Conservation (phyloP, 2,113 vertebrate species). For the Eubucco bourcierii region DNA sequence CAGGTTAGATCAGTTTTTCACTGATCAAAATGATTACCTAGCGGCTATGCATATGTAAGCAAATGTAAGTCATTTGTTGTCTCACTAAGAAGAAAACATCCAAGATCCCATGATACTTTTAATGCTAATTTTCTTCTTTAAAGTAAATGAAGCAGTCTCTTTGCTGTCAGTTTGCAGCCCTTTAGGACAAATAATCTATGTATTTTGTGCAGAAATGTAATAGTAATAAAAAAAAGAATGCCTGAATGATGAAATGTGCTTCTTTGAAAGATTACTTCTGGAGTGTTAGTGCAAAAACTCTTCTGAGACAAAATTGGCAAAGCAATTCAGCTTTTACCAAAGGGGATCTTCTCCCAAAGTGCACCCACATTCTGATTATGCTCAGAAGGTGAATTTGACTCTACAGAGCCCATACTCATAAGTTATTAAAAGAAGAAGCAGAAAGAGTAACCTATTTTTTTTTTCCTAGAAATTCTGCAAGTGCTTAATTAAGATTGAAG, state of each 20-base stretch:
- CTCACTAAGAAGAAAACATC: slow-evolving; percentile 56
- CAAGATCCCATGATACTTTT: slow-evolving; percentile 63
- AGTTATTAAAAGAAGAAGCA: slow-evolving; percentile 40
- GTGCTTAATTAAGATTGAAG: slow-evolving; percentile 1
- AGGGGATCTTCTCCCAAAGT: slow-evolving; percentile 12
- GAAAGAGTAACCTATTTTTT: neutral
- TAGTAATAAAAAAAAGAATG: neutral
- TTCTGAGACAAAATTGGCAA: slow-evolving; percentile 43
- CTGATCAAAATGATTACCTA: slow-evolving; percentile 71
- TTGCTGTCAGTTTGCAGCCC: slow-evolving; percentile 49
- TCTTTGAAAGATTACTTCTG: slow-evolving; percentile 59
- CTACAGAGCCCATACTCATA: slow-evolving; percentile 7
- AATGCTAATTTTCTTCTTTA: slow-evolving; percentile 76
- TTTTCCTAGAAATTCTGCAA: neutral
- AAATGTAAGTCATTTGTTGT: slow-evolving; percentile 61
- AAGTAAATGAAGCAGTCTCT: slow-evolving; percentile 61
- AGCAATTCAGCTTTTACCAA: slow-evolving; percentile 48
- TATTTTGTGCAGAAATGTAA: slow-evolving; percentile 51
- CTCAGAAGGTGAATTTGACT: slow-evolving; percentile 53
- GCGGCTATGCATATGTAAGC: slow-evolving; percentile 62
- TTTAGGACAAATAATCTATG: slow-evolving; percentile 69
- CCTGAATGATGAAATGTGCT: slow-evolving; percentile 15
- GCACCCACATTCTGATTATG: neutral
- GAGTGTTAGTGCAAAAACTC: slow-evolving; percentile 42
- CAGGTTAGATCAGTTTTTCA: slow-evolving; percentile 40